These are phyloP conservation scores for Lasioglossum leucozonium DNA, from an alignment of 2,888 invertebrate species.

Conservation along the genomic window DNA sequence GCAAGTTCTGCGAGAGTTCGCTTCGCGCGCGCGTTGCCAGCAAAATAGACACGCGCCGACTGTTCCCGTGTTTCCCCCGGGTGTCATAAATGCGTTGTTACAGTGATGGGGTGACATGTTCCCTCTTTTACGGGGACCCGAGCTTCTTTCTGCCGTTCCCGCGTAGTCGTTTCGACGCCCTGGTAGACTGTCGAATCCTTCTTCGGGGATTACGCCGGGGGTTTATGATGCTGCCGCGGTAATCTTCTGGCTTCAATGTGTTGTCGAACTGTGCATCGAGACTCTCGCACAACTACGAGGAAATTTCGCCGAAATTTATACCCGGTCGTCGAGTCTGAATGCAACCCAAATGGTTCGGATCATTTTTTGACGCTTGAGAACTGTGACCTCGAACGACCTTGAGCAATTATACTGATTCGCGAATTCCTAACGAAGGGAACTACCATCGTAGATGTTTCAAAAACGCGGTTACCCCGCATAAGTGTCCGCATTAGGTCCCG, in stretches of 20 bases:
- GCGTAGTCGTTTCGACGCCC: neutral
- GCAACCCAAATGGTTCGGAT: neutral
- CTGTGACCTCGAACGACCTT: no score
- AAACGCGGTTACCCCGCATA: no score
- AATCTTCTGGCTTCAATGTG: constrained; percentile 5
- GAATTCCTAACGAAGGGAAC: no score
- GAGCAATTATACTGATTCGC: no score
- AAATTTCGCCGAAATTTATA: neutral
- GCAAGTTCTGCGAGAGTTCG: neutral
- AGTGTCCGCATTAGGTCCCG: no score
- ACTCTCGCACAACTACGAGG: neutral
- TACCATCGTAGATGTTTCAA: no score
- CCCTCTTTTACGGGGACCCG: neutral
- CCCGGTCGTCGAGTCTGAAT: neutral
- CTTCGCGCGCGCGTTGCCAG: neutral
- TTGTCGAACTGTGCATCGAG: neutral
- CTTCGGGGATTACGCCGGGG: neutral
- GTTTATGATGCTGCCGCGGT: neutral
- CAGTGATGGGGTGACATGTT: neutral
- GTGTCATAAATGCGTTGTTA: constrained; percentile 37
- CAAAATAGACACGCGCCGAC: neutral
- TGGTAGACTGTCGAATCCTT: neutral
- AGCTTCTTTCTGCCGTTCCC: neutral
- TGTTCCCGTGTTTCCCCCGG: neutral
- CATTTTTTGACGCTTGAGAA: neutral